Evolutionary conservation across 1,140 invertebrate species (phyloP).

Genomic region (Drosophila obscura): DNA sequence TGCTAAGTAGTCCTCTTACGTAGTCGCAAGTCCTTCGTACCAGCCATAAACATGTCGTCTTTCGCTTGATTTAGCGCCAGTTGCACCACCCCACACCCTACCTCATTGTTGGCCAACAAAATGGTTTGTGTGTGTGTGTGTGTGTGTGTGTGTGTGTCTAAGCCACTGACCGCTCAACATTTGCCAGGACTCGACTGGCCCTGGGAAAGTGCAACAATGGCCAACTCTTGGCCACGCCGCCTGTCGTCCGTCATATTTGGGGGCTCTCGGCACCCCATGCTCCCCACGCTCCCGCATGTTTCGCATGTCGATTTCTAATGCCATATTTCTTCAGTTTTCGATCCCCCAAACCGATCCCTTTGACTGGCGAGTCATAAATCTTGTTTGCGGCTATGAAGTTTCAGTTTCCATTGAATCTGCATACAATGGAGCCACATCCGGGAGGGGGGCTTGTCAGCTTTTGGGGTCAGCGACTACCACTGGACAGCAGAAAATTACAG

Average conservation of each 20-base stretch:
- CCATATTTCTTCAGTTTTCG: conserved; percentile 25
- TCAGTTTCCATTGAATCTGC: conserved; percentile 58
- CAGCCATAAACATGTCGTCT: conserved; percentile 84
- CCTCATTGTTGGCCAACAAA: conserved; percentile 48
- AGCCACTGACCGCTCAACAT: conserved; percentile 67
- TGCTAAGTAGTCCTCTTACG: conserved; percentile 64
- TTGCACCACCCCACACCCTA: conserved; percentile 1
- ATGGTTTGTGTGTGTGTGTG: conserved; percentile 5
- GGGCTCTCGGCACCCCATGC: neutral
- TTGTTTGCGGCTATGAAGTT: conserved; percentile 51
- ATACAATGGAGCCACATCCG: conserved; percentile 30
- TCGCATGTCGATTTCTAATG: conserved; percentile 42
- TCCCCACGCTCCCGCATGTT: neutral
- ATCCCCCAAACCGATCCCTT: conserved; percentile 9
- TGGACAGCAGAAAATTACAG: neutral
- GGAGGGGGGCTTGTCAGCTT: conserved; percentile 23
- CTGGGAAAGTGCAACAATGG: conserved; percentile 62
- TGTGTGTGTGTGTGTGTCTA: conserved; percentile 46
- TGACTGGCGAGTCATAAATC: conserved; percentile 71
- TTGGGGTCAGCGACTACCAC: conserved; percentile 15
- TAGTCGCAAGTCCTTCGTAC: conserved; percentile 51
- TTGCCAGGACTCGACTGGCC: conserved; percentile 1
- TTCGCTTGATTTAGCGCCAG: conserved; percentile 80
- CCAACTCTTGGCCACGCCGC: conserved; percentile 18
- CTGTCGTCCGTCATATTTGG: conserved; percentile 33